Conservation (phyloP, 2,888 invertebrate species). For the Lithophane semibrunnea region DNA sequence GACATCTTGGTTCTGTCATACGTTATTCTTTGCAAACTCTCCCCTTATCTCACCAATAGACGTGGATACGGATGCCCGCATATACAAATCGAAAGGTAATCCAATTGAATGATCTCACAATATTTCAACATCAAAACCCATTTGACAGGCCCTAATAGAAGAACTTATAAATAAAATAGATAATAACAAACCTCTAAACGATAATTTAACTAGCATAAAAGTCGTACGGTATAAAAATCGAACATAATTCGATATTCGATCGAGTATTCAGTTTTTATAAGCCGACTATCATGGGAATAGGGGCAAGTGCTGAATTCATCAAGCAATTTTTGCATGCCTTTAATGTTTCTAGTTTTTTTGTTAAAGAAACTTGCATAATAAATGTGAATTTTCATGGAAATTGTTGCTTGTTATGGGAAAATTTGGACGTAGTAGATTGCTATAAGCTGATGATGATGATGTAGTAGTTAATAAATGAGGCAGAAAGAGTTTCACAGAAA, state of each 20-base stretch:
- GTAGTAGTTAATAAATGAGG: too few relatives aligned
- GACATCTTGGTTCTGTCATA: not conserved
- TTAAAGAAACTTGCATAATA: conserved; percentile 26
- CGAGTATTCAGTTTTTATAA: conserved; percentile 52
- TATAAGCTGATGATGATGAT: too few relatives aligned
- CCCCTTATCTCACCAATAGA: not conserved
- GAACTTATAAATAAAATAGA: not conserved
- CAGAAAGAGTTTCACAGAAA: too few relatives aligned
- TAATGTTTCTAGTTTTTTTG: conserved; percentile 42
- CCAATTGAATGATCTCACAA: not conserved
- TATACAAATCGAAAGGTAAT: not conserved
- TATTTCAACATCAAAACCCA: not conserved
- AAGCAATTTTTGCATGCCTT: conserved; percentile 55
- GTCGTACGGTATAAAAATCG: conserved; percentile 46
- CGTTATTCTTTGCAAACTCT: not conserved
- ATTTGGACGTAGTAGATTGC: not conserved
- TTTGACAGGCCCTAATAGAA: not conserved
- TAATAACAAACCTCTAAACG: not conserved
- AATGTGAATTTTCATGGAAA: conserved; percentile 33
- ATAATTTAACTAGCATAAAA: not conserved
- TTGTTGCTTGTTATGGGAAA: conserved; percentile 1
- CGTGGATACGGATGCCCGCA: too few relatives aligned
- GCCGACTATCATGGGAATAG: conserved; percentile 64
- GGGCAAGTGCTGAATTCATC: conserved; percentile 61
- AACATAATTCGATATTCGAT: conserved; percentile 60